Evolutionary conservation across 2,888 invertebrate species (phyloP), one percentile per base, ranked within the genome.

Genomic region (Thelaira solivaga): DNA sequence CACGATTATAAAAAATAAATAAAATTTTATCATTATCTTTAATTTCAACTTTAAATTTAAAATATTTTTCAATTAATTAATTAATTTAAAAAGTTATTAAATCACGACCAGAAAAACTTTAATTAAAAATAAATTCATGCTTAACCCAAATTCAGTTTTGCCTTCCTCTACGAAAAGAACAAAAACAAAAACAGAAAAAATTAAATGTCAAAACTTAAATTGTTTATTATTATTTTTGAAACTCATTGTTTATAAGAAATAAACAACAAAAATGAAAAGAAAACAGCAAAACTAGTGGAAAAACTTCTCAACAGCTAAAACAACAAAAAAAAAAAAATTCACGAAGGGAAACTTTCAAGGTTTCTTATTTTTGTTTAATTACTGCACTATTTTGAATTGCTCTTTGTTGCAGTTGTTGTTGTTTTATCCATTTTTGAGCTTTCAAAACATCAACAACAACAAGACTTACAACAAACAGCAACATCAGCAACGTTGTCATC

Each of bases 281-380:
- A 51, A 31, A 41, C 13, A 10, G n/a, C n/a, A 22, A 36, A 36
- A 55, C n/a, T 16, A 41, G 16, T 26, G 20, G n/a, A 24, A 6
- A 39, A 13, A 13, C n/a, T 31, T 13, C 20, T 26, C 24, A 36
- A 34, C 49, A 65, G 43, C 51, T 43, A 67, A 59, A 51, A 26
- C 11, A 51, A 71, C 22, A 62, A 13, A 39, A 64, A 31, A 51
- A 71, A 16, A 62, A 13, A 39, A 64, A 31, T 29, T 61, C 39
- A 47, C 53, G 43, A n/a, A 53, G 62, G 41, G 53, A 73, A 62
- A 68, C 61, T 73, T 73, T 77, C 77, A 77, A 77, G 77, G 77
- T 73, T 68, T 18, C 61, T 55, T 45, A 62, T 61, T 62, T 72
- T 72, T 64, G 11, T 62, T 22, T 74, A 74, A 74, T 74, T 74